Evolutionary conservation across 2,113 vertebrate species (phyloP), one percentile per base, ranked within the genome.

Genomic region (Corvus moneduloides): DNA sequence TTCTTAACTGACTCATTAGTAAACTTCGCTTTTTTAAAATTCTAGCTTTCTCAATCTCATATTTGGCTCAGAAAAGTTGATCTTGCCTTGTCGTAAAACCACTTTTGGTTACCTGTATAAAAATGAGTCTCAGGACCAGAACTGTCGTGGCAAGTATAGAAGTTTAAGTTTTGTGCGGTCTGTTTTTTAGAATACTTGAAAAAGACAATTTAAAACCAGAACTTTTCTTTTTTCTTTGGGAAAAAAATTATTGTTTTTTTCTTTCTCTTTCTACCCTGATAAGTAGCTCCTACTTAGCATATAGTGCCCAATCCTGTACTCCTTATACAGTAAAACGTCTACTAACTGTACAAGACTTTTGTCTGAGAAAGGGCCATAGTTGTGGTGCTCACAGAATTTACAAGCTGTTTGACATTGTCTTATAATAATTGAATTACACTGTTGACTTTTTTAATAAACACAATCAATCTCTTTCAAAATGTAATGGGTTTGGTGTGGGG

Each of bases 391-490:
- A 76, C 7, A 54, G 54, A 83, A 95, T 96, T 74, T 93, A 87
- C 58, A 90, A 80, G 59, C 58, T 92, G 67, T 92, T 95, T 97
- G 97, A 97, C 91, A 83, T 87, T 97, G 94, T 94, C 88, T 96
- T 97, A 83, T 69, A 89, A 93, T 94, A 96, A 95, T 95, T 96
- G 92, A 92, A 84, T 96, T 95, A 75, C 48, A 69, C 2, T 56
- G 58, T 89, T 88, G 66, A 58, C n/a, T 84, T 93, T 84, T 84
- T 95, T 54, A 90, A 90, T 84, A 97, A 97, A 97, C 56, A 91
- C 87, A 87, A 97, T 97, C 95, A 96, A 97, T 97, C 93, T 96
- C 46, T 87, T 88, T 96, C 91, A 87, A 93, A 95, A 91, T 93
- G 64, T 92, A 97, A 95, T 96, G 80, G 41, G 33, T 86, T 94